Conservation (phyloP, 2,113 vertebrate genomes). For the Channa argus region DNA sequence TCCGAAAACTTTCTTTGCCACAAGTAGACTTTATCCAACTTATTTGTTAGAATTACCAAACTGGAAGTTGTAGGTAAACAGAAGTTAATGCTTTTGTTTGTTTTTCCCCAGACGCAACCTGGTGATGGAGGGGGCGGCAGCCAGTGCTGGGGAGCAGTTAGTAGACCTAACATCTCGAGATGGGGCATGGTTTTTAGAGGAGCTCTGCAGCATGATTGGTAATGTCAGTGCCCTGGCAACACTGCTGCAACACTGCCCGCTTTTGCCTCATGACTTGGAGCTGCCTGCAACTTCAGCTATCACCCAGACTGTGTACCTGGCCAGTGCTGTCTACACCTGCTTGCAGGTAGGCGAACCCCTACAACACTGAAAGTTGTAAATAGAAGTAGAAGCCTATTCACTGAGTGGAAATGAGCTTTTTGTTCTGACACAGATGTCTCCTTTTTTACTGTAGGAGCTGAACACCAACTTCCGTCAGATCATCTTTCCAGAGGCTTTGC, state of each 20-base stretch:
- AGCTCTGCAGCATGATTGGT: constrained; percentile 97
- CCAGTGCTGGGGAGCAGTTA: constrained; percentile 94
- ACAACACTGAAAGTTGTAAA: not conserved
- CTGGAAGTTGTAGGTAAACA: too few species aligned
- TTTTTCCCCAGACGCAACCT: constrained; percentile 87
- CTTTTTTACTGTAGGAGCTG: constrained; percentile 86
- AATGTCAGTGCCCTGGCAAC: constrained; percentile 93
- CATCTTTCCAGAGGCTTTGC: constrained; percentile 96
- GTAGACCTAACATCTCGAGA: constrained; percentile 95
- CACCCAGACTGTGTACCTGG: constrained; percentile 91
- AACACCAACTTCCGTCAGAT: constrained; percentile 99
- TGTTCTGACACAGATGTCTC: not conserved
- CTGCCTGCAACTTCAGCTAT: constrained; percentile 90
- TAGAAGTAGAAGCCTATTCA: not conserved
- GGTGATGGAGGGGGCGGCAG: constrained; percentile 97
- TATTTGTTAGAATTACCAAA: not conserved
- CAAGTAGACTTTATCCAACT: not conserved
- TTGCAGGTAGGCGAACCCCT: constrained; percentile 86
- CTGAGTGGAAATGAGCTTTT: not conserved
- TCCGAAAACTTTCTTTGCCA: not conserved
- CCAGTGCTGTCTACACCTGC: constrained; percentile 95
- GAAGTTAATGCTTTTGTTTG: too few species aligned
- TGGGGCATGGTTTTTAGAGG: constrained; percentile 97
- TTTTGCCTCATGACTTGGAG: constrained; percentile 93
- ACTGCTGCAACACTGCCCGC: constrained; percentile 92